Base-by-base conservation (phyloP, 2,113 vertebrate species). In the Semicossyphus pulcher region DNA sequence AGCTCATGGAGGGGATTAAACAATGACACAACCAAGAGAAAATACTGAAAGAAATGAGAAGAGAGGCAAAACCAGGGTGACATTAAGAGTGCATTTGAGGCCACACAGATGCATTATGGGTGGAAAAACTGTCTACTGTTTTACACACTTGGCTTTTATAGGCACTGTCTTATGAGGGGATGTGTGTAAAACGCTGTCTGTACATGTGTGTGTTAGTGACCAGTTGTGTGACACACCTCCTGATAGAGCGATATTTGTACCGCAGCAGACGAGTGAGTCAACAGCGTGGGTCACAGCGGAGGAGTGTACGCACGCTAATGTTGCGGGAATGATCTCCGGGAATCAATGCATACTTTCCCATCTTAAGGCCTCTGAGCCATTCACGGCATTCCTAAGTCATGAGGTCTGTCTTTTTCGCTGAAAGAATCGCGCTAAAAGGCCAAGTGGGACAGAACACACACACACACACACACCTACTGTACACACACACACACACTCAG, bases 301-400 rank as follows among this genome's bases (percentile, higher is more conserved):
- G 48, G 63, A 31, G 72, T 18, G 76, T 42, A 53, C 9, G 56
- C 63, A 77, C 57, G 54, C 63, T 64, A 31, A 79, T 16, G 70
- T 82, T 81, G 47, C 72, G 80, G 76, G 78, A 87, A 88, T 21
- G 31, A 73, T 83, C 76, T 68, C 54, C 48, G 18, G 78, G 78
- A 86, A 86, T 87, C 59, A 53, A 77, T 81, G 85, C 88, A 84
- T 77, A 86, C 18, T 84, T 91, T 86, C 84, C 80, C 86, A 86
- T 85, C 80, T 85, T 80, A 86, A 88, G 81, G 81, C 79, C 76
- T 87, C 85, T 67, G 74, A 85, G 84, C 76, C 59, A 54, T 83
- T 89, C 54, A n/a, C 20, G 42, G 78, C 88, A 91, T 92, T 92
- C 91, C 86, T 80, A 59, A 91, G 85, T 86, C 86, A 87, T 91